Conservation (phyloP, 2,113 vertebrate species). For the Anarrhichthys ocellatus region DNA sequence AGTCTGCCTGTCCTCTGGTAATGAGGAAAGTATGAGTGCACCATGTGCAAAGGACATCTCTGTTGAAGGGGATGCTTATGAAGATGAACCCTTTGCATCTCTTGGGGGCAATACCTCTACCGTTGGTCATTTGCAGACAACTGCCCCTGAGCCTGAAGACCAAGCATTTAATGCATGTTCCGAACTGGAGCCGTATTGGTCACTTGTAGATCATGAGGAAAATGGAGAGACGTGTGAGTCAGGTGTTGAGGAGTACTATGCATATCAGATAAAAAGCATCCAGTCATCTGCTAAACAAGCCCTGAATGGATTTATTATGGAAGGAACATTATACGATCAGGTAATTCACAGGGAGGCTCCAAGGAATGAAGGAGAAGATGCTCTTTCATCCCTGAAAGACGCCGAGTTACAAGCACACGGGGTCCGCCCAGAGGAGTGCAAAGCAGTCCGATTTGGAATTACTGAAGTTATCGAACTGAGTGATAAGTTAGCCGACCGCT, state of each 20-base stretch:
- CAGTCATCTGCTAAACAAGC: constrained; percentile 44
- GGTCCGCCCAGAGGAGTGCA: constrained; percentile 15
- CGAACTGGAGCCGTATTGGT: constrained; percentile 74
- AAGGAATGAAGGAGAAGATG: background rate
- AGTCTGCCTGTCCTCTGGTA: background rate
- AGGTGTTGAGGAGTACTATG: constrained; percentile 73
- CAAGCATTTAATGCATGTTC: constrained; percentile 38
- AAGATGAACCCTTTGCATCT: constrained; percentile 40
- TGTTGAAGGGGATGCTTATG: constrained; percentile 69
- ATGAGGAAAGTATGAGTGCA: constrained; percentile 47
- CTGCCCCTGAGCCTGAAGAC: constrained; percentile 20
- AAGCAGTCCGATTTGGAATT: constrained; percentile 22
- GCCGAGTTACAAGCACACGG: background rate
- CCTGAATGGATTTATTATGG: constrained; percentile 34
- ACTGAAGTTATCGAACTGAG: constrained; percentile 35
- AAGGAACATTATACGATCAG: background rate
- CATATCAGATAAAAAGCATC: constrained; percentile 59
- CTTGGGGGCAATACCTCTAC: background rate
- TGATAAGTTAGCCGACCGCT: background rate
- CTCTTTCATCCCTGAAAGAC: background rate
- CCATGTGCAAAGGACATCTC: constrained; percentile 66
- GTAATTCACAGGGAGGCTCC: background rate
- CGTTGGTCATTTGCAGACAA: background rate
- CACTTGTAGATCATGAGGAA: constrained; percentile 25
- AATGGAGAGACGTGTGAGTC: constrained; percentile 4